These are phyloP conservation scores for Aradus depressus DNA, from an alignment of 2,888 invertebrate genomes.

Conservation along the genomic window DNA sequence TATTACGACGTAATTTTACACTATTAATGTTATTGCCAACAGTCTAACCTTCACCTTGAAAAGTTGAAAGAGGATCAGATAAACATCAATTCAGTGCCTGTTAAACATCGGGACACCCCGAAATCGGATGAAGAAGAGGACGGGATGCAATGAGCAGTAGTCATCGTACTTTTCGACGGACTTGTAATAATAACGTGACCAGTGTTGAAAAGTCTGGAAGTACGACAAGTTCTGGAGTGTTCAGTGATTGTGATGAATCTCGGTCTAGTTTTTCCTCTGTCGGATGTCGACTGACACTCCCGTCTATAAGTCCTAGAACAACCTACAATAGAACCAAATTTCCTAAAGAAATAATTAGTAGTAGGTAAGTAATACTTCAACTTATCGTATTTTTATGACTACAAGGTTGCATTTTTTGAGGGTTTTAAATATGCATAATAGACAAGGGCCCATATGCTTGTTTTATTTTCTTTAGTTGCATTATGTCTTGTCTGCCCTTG, in stretches of 20 bases:
- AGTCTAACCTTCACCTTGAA: slow-evolving; percentile 3
- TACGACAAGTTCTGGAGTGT: slow-evolving; percentile 18
- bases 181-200: slow-evolving; percentile 29
- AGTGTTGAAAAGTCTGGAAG: slow-evolving; percentile 25
- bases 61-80: too few species aligned
- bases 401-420: background rate
- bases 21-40: background rate
- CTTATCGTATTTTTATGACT: background rate
- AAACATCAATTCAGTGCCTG: background rate
- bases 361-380: slow-evolving; percentile 10
- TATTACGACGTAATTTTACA: background rate
- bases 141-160: slow-evolving; percentile 29
- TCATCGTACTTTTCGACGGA: slow-evolving; percentile 28
- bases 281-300: slow-evolving; percentile 25
- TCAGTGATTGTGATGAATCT: slow-evolving; percentile 24
- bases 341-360: slow-evolving; percentile 23
- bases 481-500: too few species aligned
- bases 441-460: too few species aligned
- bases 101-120: background rate
- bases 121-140: slow-evolving; percentile 6
- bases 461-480: too few species aligned
- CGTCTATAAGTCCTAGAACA: slow-evolving; percentile 25
- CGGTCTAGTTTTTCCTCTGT: slow-evolving; percentile 14
- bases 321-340: slow-evolving; percentile 24
- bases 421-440: too few species aligned